phyloP scores from a whole-genome alignment of 2,888 invertebrate species.

The Cephus runcator region DNA sequence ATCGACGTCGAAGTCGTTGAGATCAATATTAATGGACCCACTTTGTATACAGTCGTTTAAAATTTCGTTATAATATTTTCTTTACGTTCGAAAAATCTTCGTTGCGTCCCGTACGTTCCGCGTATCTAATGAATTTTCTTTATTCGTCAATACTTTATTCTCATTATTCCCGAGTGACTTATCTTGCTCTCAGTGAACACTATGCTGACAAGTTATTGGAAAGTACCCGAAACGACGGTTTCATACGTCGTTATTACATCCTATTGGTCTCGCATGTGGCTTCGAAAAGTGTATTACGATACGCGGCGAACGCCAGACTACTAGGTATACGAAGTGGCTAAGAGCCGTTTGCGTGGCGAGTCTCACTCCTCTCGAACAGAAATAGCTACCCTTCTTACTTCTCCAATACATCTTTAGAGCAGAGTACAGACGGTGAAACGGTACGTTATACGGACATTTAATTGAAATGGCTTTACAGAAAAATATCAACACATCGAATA shows the following conservation, averaged over 20 bases:
- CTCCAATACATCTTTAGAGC: slow-evolving; percentile 59
- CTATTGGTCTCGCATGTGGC: slow-evolving; percentile 24
- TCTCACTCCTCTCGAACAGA: slow-evolving; percentile 61
- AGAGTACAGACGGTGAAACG: slow-evolving; percentile 34
- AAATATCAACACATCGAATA: neutral
- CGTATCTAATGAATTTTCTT: neutral
- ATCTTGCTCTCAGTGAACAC: neutral
- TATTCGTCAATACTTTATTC: neutral
- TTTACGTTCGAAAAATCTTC: neutral
- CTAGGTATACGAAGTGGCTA: slow-evolving; percentile 60
- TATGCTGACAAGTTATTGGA: neutral
- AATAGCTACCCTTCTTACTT: slow-evolving; percentile 65
- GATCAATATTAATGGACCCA: neutral
- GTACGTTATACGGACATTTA: slow-evolving; percentile 4
- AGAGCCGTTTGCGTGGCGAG: slow-evolving; percentile 58
- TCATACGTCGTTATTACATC: neutral
- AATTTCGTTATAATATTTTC: neutral
- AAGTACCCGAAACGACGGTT: neutral
- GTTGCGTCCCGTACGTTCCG: neutral
- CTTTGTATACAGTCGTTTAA: neutral
- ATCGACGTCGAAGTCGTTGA: neutral
- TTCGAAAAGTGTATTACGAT: slow-evolving; percentile 56
- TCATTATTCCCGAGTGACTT: neutral
- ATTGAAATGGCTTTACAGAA: neutral
- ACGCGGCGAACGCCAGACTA: slow-evolving; percentile 62